phyloP scores from a whole-genome alignment of 2,888 invertebrate genomes.

The Pteria penguin region DNA sequence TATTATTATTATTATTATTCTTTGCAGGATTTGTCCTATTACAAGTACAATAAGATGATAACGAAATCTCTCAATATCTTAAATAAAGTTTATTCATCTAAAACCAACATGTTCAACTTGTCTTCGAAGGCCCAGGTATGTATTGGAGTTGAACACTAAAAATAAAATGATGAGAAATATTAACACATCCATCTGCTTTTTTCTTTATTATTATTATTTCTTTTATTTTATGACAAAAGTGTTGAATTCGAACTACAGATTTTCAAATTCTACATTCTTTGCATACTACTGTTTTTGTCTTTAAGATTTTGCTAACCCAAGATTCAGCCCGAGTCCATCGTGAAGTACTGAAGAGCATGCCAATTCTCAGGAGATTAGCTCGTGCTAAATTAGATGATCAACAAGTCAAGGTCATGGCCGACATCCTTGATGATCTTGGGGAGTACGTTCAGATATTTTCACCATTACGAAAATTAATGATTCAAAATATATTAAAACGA shows the following conservation, averaged over 20 bases:
- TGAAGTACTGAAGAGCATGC: conserved; percentile 77
- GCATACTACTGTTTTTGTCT: too few species aligned
- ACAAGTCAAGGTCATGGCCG: conserved; percentile 77
- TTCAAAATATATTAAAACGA: too few species aligned
- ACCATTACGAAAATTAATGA: too few species aligned
- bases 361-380: conserved; percentile 73
- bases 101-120: conserved; percentile 78
- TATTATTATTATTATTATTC: conserved; percentile 3
- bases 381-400: conserved; percentile 76
- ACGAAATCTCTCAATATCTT: conserved; percentile 78
- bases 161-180: too few species aligned
- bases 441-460: conserved; percentile 77
- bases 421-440: conserved; percentile 75
- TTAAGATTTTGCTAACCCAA: conserved; percentile 77
- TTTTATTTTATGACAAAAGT: too few species aligned
- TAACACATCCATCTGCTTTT: too few species aligned
- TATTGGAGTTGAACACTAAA: too few species aligned
- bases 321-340: conserved; percentile 78
- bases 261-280: too few species aligned
- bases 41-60: conserved; percentile 79
- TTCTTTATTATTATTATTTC: too few species aligned
- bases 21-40: conserved; percentile 76
- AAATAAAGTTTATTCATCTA: conserved; percentile 79
- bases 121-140: conserved; percentile 78
- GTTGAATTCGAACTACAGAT: too few species aligned